phyloP scores from a whole-genome alignment of 1,140 invertebrate genomes.

The Chrysopa pallens region DNA sequence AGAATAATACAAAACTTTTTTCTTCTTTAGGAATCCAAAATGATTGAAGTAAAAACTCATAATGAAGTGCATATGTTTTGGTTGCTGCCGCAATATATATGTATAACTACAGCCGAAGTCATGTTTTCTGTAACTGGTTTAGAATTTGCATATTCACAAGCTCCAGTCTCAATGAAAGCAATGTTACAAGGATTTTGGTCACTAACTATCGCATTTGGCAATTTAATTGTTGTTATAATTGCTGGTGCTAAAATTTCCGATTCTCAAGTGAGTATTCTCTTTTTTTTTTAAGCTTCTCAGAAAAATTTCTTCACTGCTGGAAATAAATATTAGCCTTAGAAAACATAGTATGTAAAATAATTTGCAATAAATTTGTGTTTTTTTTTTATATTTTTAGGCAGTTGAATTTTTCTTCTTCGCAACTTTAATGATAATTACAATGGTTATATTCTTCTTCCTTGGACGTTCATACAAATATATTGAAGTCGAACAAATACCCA shows the following conservation, averaged over 20 bases:
- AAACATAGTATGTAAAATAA: no score
- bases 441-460: no score
- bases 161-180: slow-evolving; percentile 61
- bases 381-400: no score
- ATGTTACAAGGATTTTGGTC: slow-evolving; percentile 58
- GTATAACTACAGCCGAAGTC: slow-evolving; percentile 63
- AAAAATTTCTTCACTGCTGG: no score
- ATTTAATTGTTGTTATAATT: slow-evolving; percentile 54
- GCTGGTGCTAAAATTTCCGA: slow-evolving; percentile 39
- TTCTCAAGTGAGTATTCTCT: slow-evolving; percentile 27
- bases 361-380: no score
- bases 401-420: no score
- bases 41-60: slow-evolving; percentile 28
- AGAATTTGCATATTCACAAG: slow-evolving; percentile 74
- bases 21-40: background rate
- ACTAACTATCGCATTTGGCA: slow-evolving; percentile 54
- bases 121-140: slow-evolving; percentile 76
- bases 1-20: no score
- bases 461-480: no score
- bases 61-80: slow-evolving; percentile 58
- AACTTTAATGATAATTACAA: no score
- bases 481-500: no score
- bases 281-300: background rate
- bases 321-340: no score
- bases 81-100: slow-evolving; percentile 65